phyloP scores from a whole-genome alignment of 23 tunicate species.

The Halocynthia roretzi region DNA sequence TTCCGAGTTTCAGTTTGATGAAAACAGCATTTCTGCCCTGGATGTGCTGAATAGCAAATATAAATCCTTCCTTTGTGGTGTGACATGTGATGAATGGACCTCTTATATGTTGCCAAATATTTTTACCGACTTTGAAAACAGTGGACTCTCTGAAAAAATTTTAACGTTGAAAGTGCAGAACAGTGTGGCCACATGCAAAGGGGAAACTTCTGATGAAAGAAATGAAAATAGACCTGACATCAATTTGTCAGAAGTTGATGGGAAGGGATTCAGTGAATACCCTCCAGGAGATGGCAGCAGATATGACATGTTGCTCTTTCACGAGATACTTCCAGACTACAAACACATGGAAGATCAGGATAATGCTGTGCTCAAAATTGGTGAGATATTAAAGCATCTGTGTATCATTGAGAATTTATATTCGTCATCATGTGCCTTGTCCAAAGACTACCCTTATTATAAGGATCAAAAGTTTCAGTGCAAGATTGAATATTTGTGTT shows the following conservation, averaged over 20 bases:
- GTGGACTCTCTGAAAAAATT: too few species aligned
- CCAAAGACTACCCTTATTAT: conserved; percentile 6
- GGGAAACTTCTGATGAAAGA: too few species aligned
- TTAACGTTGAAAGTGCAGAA: too few species aligned
- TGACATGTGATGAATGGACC: conserved; percentile 5
- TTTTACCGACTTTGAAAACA: too few species aligned
- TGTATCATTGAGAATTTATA: conserved; percentile 19
- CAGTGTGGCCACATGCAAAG: too few species aligned
- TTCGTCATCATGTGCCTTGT: conserved; percentile 12
- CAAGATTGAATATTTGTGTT: conserved; percentile 39
- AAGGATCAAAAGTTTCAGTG: background rate
- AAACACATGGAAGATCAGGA: background rate
- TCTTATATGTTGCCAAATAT: background rate
- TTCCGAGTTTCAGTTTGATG: conserved; percentile 3
- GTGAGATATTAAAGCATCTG: conserved; percentile 9
- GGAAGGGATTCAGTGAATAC: too few species aligned
- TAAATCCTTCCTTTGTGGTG: background rate
- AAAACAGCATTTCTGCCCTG: background rate
- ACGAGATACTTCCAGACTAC: background rate
- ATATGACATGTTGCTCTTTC: too few species aligned
- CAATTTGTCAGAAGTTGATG: too few species aligned
- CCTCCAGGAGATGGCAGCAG: too few species aligned
- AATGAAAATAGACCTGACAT: too few species aligned
- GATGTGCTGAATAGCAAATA: background rate
- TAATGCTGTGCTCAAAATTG: conserved; percentile 4